These are phyloP conservation scores for Pegoplata infirma DNA, from an alignment of 2,888 invertebrate genomes.

Conservation along the genomic window DNA sequence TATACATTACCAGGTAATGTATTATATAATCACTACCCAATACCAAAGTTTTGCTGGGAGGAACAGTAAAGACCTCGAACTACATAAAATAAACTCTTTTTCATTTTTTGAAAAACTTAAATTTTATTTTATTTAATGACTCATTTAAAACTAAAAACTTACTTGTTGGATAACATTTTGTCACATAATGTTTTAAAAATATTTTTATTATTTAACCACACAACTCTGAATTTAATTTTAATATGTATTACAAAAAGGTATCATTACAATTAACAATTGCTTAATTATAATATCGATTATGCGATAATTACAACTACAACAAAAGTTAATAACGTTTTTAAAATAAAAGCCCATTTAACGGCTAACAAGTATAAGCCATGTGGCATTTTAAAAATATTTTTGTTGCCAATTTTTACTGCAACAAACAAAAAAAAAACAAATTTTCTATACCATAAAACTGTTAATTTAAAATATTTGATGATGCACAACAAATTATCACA, in stretches of 20 bases:
- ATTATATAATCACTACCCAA: too few species aligned
- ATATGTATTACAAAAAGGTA: too few species aligned
- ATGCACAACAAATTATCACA: conserved; percentile 53
- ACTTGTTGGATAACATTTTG: too few species aligned
- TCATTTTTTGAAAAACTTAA: too few species aligned
- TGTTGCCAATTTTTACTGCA: conserved; percentile 2
- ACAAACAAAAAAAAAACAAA: conserved; percentile 18
- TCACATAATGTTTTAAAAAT: too few species aligned
- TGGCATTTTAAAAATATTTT: conserved; percentile 3
- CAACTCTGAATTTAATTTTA: conserved; percentile 23
- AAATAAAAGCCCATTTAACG: conserved; percentile 20
- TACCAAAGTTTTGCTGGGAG: too few species aligned
- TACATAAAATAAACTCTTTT: too few species aligned
- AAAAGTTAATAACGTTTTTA: neutral
- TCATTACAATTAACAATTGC: conserved; percentile 18
- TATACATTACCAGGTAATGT: too few species aligned
- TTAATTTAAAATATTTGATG: conserved; percentile 52
- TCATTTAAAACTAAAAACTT: too few species aligned
- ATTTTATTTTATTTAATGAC: too few species aligned
- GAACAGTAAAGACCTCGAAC: too few species aligned
- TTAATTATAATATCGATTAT: conserved; percentile 45
- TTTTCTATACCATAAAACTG: conserved; percentile 40
- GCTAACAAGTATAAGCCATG: conserved; percentile 14
- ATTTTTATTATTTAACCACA: too few species aligned
- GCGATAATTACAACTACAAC: conserved; percentile 13